Conservation (phyloP, 92 coral and sea anemone species). For the Phymanthus crucifer region DNA sequence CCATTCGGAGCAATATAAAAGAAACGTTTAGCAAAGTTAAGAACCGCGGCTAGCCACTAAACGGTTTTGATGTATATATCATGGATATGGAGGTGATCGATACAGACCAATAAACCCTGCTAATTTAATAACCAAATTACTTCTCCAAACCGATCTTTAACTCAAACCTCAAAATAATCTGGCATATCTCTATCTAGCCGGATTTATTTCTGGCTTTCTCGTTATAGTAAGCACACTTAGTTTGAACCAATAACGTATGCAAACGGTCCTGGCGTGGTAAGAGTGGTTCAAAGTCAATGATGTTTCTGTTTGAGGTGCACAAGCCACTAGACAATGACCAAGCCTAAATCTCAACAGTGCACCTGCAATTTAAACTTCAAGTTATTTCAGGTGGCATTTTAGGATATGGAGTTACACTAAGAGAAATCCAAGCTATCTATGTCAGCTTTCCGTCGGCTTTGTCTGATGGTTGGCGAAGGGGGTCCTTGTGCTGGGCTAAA, state of each 20-base stretch:
- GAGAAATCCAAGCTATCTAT: constrained; percentile 25
- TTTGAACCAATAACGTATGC: neutral
- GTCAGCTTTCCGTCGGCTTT: constrained; percentile 33
- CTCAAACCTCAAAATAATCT: neutral
- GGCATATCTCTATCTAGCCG: neutral
- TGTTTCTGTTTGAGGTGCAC: constrained; percentile 21
- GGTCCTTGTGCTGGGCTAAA: constrained; percentile 12
- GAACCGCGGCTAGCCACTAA: neutral
- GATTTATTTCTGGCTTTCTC: neutral
- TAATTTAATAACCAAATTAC: constrained; percentile 21
- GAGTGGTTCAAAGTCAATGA: constrained; percentile 11
- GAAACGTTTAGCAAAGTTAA: neutral
- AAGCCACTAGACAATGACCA: constrained; percentile 34
- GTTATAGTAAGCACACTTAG: neutral
- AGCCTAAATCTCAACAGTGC: constrained; percentile 49
- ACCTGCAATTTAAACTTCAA: constrained; percentile 59
- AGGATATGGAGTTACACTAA: constrained; percentile 60
- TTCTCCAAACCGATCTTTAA: neutral
- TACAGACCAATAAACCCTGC: neutral
- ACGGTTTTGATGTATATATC: neutral
- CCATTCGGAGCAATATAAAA: neutral
- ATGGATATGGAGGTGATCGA: neutral
- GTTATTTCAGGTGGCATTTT: constrained; percentile 75
- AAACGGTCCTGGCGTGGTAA: neutral
- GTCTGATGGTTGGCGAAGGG: neutral